These are phyloP conservation scores for Taurulus bubalis DNA, from an alignment of 2,113 vertebrate species.

Conservation along the genomic window DNA sequence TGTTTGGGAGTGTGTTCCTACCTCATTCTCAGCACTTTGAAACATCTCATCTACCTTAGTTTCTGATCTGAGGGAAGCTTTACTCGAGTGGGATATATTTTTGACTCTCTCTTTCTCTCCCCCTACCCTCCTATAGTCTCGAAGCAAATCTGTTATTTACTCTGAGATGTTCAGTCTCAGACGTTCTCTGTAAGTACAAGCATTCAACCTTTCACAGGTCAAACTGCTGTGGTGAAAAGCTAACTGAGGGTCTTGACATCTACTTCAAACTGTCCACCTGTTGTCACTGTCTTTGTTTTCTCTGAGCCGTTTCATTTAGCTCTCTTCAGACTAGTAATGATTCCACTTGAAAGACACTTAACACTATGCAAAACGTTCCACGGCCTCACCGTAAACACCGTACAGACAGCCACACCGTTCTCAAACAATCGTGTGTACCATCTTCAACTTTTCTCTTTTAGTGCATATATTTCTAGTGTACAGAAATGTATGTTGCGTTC, in stretches of 20 bases:
- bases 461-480: conserved; percentile 51
- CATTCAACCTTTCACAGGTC: not conserved
- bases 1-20: conserved; percentile 56
- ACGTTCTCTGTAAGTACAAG: not conserved
- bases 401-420: conserved; percentile 21
- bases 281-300: conserved; percentile 7
- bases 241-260: conserved; percentile 1
- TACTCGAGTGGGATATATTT: not conserved
- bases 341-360: conserved; percentile 64
- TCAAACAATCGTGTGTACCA: conserved; percentile 22
- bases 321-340: conserved; percentile 5
- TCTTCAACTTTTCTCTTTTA: conserved; percentile 30
- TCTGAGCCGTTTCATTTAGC: conserved; percentile 5
- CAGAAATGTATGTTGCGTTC: conserved; percentile 52
- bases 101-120: not conserved
- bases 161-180: conserved; percentile 13
- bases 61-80: not conserved
- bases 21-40: conserved; percentile 65
- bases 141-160: not conserved
- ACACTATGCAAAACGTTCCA: conserved; percentile 74
- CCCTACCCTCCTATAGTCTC: too few relatives aligned
- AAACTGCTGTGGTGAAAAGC: not conserved
- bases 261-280: conserved; percentile 1
- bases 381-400: conserved; percentile 57
- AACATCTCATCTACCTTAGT: conserved; percentile 19